Evolutionary conservation across 2,797 vertebrate species (phyloP).

Genomic region (Apogon talboti): DNA sequence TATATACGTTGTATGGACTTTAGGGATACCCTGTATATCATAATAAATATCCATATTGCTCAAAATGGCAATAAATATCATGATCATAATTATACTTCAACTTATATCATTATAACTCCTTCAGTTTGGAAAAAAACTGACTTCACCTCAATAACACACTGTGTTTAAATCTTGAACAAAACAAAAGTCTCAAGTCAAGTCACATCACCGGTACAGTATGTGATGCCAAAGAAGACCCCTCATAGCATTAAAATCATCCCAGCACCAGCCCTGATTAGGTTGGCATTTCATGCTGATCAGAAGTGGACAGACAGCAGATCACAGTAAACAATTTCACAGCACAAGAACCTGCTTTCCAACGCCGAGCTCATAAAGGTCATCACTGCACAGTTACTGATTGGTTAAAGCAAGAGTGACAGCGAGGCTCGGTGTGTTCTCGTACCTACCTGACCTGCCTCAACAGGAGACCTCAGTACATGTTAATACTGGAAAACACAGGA

Average conservation of each 20-base stretch:
- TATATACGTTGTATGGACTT: no score
- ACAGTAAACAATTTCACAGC: slow-evolving; percentile 24
- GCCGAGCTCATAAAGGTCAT: slow-evolving; percentile 54
- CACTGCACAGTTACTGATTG: slow-evolving; percentile 65
- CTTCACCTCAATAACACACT: slow-evolving; percentile 23
- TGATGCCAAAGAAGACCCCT: slow-evolving; percentile 31
- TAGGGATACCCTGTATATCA: no score
- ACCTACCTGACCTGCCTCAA: slow-evolving; percentile 82
- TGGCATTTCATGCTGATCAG: slow-evolving; percentile 72
- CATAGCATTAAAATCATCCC: slow-evolving; percentile 41
- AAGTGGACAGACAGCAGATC: slow-evolving; percentile 52
- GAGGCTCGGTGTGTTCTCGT: slow-evolving; percentile 49
- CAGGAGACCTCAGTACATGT: slow-evolving; percentile 80
- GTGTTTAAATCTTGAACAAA: slow-evolving; percentile 13
- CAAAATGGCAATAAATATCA: no score
- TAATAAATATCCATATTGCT: no score
- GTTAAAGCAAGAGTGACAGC: slow-evolving; percentile 62
- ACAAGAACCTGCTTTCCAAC: slow-evolving; percentile 49
- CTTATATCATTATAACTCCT: neutral
- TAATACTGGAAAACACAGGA: slow-evolving; percentile 84
- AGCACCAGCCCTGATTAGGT: slow-evolving; percentile 58
- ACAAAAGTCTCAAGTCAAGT: slow-evolving; percentile 34
- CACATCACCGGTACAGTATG: slow-evolving; percentile 13
- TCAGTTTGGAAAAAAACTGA: neutral
- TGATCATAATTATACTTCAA: neutral